Evolutionary conservation across 2,797 vertebrate species (phyloP), one percentile per base, ranked within the genome.

Genomic region (Mycteria americana): DNA sequence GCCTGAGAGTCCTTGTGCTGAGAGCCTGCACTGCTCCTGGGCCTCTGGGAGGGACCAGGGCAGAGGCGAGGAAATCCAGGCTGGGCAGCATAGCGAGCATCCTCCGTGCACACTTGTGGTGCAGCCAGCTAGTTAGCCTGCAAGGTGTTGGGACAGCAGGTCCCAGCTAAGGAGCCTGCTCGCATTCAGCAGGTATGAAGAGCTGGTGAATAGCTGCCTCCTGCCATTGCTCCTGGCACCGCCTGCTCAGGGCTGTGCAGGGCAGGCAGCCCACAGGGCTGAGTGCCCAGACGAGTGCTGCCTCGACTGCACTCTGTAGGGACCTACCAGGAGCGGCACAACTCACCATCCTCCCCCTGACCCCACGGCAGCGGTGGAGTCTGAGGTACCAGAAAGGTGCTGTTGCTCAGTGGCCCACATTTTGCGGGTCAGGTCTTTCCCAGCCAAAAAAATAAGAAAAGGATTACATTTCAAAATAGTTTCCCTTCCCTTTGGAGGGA

Each of bases 391-490:
- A 57, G 74, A 79, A 94, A 93, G 37, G 30, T 45, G 86, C 11
- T 70, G 54, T 60, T 85, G 84, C 78, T 56, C 88, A 37, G 37
- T 60, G 93, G 89, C 70, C 79, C 54, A 73, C 39, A 56, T 91
- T 91, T 73, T 67, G 59, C 73, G 79, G 91, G 73, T 91, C 89
- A 91, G 65, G 73, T 79, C 67, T 96, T 92, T 94, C 85, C 87
- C 87, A 88, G 93, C 45, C 85, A 76, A 87, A 93, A 88, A 88
- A 86, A 67, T 79, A 94, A 80, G 89, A 94, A 96, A 95, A 90
- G 73, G 73, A 89, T 96, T 92, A 79, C 30, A 74, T 96, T 95
- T 96, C 92, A 94, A 94, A 96, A 94, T 83, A 91, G 65, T 84
- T 96, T 95, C 70, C 85, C 64, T 93, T 94, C 82, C 62, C 65